These are phyloP conservation scores for Drosophila mayaguana DNA, from an alignment of 2,888 invertebrate species.

Conservation along the genomic window DNA sequence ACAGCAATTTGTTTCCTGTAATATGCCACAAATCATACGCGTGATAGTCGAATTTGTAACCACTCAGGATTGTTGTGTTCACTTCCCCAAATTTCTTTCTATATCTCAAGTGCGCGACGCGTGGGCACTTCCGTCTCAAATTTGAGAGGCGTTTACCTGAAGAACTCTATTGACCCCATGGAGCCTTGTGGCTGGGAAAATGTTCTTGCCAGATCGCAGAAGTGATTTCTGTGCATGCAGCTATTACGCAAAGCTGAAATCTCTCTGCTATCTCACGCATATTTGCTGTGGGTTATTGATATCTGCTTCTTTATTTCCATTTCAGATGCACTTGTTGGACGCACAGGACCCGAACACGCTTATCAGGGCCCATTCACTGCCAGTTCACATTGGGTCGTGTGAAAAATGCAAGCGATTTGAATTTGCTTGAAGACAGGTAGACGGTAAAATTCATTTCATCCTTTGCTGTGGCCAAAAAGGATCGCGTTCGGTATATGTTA, in stretches of 20 bases:
- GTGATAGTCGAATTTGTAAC: slow-evolving; percentile 45
- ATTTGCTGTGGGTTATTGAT: slow-evolving; percentile 51
- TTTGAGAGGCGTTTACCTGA: slow-evolving; percentile 42
- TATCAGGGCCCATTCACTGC: slow-evolving; percentile 58
- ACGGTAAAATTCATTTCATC: slow-evolving; percentile 49
- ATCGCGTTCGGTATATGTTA: slow-evolving; percentile 66
- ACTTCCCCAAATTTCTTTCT: slow-evolving; percentile 17
- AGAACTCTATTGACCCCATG: slow-evolving; percentile 31
- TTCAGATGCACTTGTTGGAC: slow-evolving; percentile 71
- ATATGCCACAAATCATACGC: slow-evolving; percentile 45
- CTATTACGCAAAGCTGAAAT: slow-evolving; percentile 64
- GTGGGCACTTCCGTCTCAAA: slow-evolving; percentile 64
- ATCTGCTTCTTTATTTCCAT: slow-evolving; percentile 17
- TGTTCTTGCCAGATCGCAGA: slow-evolving; percentile 12
- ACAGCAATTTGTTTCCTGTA: slow-evolving; percentile 45
- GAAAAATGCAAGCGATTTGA: slow-evolving; percentile 76
- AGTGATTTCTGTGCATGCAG: slow-evolving; percentile 32
- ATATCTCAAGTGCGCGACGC: slow-evolving; percentile 50
- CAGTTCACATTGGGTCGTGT: slow-evolving; percentile 53
- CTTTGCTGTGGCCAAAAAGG: slow-evolving; percentile 68
- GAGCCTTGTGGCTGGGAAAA: slow-evolving; percentile 34
- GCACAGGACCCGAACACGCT: slow-evolving; percentile 29
- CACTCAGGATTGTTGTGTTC: slow-evolving; percentile 50
- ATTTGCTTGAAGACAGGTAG: slow-evolving; percentile 69
- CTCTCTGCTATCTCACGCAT: slow-evolving; percentile 68